Evolutionary conservation across 2,888 invertebrate species (phyloP).

Genomic region (Ophraella communa): DNA sequence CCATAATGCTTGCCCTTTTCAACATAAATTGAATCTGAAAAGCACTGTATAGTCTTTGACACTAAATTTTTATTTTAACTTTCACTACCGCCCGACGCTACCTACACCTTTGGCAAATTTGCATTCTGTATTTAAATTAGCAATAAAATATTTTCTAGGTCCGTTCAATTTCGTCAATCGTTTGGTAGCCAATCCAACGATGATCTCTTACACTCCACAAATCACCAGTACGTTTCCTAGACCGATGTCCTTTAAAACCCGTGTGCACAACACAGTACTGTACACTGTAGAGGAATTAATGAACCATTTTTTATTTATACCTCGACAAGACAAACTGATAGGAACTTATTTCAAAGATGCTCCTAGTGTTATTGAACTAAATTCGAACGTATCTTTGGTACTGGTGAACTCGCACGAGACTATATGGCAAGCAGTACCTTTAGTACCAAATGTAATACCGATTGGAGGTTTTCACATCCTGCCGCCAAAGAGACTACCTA

Average conservation of each 20-base stretch:
- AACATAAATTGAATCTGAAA: too few relatives aligned
- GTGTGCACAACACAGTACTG: constrained; percentile 63
- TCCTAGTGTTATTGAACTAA: constrained; percentile 34
- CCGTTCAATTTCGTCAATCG: constrained; percentile 56
- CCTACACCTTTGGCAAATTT: too few relatives aligned
- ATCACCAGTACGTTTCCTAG: constrained; percentile 57
- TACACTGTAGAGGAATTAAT: constrained; percentile 32
- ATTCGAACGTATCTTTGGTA: constrained; percentile 46
- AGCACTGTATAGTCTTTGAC: too few relatives aligned
- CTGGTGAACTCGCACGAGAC: constrained; percentile 60
- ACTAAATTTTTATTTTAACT: too few relatives aligned
- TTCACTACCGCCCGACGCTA: too few relatives aligned
- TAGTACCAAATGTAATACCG: constrained; percentile 64
- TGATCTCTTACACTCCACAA: constrained; percentile 63
- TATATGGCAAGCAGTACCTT: constrained; percentile 60
- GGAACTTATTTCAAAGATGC: constrained; percentile 42
- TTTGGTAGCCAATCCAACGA: constrained; percentile 52
- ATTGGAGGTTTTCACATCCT: constrained; percentile 64
- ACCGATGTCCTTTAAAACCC: constrained; percentile 62
- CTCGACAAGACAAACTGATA: constrained; percentile 41
- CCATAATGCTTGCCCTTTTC: too few relatives aligned
- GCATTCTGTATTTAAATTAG: too few relatives aligned
- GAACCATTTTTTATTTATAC: constrained; percentile 36
- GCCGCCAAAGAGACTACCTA: constrained; percentile 44
- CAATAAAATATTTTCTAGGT: constrained; percentile 40